Evolutionary conservation across 2,888 invertebrate genomes (phyloP), one percentile per base, ranked within the genome.

Genomic region (Eupithecia insigniata): DNA sequence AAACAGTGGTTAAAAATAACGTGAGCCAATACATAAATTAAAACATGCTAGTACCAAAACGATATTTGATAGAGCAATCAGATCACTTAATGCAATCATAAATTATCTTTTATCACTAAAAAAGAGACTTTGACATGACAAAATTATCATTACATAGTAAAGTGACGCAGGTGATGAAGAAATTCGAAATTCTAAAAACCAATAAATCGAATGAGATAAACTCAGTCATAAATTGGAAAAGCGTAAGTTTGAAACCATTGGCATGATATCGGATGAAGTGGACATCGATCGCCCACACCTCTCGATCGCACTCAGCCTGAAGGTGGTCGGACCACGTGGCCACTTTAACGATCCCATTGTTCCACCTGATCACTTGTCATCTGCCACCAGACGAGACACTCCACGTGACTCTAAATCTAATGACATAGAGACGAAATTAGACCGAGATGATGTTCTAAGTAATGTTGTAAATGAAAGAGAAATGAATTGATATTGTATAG

Each of bases 281-380:
- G 71, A 72, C 74, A 73, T 72, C 68, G 75, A 69, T 69, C 65
- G 68, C 55, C 74, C 74, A 74, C 69, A 71, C 71, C 64, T 70
- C 64, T 61, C 62, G 61, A 68, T 71, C 80, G 78, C 78, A 84
- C 77, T 83, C 72, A 80, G 82, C 81, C 78, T 87, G 87, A 87
- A 83, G 93, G 93, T 92, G 93, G 93, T 93, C 93, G 83, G 79
- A 79, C 78, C 89, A 83, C 74, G 83, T 89, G 90, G 88, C 89
- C 90, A 89, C 87, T 89, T 89, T 92, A 93, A 93, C 88, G 92
- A 93, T 87, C 85, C 92, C 83, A 93, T 93, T 93, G 93, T 93
- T 90, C 91, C 81, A 87, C 80, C 84, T 86, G 83, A 91, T 91
- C 89, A 86, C 86, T 87, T 91, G 92, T 91, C 90, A 39, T 36